Evolutionary conservation across 2,113 vertebrate species (phyloP), one percentile per base, ranked within the genome.

Genomic region (Onychostruthus taczanowskii): DNA sequence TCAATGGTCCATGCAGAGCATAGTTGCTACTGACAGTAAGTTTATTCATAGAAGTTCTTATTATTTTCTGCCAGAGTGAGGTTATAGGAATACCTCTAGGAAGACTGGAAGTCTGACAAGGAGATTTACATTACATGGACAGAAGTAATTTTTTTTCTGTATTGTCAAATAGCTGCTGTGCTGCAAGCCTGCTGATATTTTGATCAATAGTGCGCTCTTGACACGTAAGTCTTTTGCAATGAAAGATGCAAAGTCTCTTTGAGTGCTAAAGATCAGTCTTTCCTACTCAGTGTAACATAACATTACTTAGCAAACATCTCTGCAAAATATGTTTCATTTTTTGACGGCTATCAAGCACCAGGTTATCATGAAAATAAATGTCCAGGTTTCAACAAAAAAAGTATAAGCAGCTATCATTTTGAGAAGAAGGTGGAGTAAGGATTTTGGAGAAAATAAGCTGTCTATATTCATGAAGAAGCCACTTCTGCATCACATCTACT

Each of bases 391-490:
- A 92, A 90, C 22, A 86, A 82, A 82, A 82, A 86, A 84, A 28
- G 10, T 58, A 52, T 13, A 43, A 47, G 74, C 5, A 78, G 41
- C 18, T 75, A 37, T 58, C 44, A 82, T 84, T 92, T 84, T 82
- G 28, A 82, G 50, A 76, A 94, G 73, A 92, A 79, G 62, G 44
- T 62, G 26, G 11, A 84, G 66, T 91, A 87, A 70, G 31, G 7
- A 62, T 76, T 82, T 76, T 76, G 18, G 37, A 79, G 58, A 85
- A 95, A 93, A 91, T 73, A 93, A 87, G 43, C 46, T 89, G 81
- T 82, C 87, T 94, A 39, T 93, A 91, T 95, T 95, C 62, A 95
- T 91, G 81, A 87, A 87, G 58, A 81, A 82, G 53, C 3, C 17
- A 73, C 77, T 93, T 94, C 84, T 89, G 58, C 49, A 76, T 58